These are phyloP conservation scores for Cuniculus paca DNA, from an alignment of 2,797 vertebrate genomes.

Conservation along the genomic window DNA sequence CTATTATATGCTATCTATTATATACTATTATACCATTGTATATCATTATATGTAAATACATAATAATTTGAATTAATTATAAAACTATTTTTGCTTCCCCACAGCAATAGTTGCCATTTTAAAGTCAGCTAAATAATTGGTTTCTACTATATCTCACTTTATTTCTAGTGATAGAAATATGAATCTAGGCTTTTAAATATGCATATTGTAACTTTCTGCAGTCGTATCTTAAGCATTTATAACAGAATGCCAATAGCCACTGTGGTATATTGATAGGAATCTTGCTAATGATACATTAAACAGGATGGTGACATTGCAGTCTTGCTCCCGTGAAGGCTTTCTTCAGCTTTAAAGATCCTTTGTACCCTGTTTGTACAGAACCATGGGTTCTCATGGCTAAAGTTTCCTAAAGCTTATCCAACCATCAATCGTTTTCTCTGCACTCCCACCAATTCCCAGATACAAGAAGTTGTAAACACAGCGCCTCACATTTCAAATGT, in stretches of 20 bases:
- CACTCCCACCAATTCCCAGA: background rate
- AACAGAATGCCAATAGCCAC: constrained; percentile 80
- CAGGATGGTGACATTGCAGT: constrained; percentile 64
- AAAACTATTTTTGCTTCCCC: background rate
- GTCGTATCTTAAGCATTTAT: constrained; percentile 74
- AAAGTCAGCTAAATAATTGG: constrained; percentile 78
- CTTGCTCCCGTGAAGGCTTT: constrained; percentile 17
- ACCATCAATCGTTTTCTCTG: background rate
- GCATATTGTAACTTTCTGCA: constrained; percentile 79
- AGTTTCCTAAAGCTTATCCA: background rate
- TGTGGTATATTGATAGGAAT: constrained; percentile 74
- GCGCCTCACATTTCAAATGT: background rate
- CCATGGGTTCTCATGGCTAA: background rate
- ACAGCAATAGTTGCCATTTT: constrained; percentile 71
- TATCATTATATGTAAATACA: background rate
- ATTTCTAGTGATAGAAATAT: constrained; percentile 67
- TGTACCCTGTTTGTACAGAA: background rate
- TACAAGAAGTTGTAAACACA: background rate
- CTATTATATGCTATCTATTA: constrained; percentile 66
- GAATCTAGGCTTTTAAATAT: constrained; percentile 83
- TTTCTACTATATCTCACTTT: constrained; percentile 78
- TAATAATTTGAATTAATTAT: background rate
- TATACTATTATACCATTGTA: background rate
- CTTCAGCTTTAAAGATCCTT: background rate
- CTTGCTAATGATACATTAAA: constrained; percentile 77